Conservation (phyloP, 2,113 vertebrate species). For the Varanus komodoensis region DNA sequence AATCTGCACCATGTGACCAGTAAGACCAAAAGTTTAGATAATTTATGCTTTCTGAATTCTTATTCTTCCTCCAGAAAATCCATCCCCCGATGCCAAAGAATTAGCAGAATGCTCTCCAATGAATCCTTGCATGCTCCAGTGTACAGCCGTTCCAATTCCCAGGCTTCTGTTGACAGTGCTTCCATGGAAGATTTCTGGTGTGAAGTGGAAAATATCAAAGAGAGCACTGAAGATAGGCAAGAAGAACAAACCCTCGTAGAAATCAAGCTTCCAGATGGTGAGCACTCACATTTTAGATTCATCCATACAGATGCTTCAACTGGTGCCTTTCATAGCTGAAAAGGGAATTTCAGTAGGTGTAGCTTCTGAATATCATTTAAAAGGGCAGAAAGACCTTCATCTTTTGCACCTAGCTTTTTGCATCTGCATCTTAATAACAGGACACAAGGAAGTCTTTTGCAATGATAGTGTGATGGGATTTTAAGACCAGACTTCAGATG, state of each 20-base stretch:
- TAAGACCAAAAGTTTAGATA: not conserved
- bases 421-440: not conserved
- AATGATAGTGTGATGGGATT: not conserved
- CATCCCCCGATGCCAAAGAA: constrained; percentile 75
- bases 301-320: not conserved
- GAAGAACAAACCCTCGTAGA: constrained; percentile 78
- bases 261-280: constrained; percentile 83
- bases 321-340: too few species aligned
- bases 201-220: constrained; percentile 85
- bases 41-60: not conserved
- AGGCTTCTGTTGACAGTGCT: constrained; percentile 81
- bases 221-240: constrained; percentile 70
- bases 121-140: constrained; percentile 75
- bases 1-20: not conserved
- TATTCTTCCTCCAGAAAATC: constrained; percentile 78
- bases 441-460: not conserved
- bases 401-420: too few species aligned
- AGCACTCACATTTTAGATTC: constrained; percentile 8
- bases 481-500: not conserved
- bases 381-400: too few species aligned
- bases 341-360: too few species aligned
- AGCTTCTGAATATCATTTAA: too few species aligned
- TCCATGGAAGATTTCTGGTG: constrained; percentile 91
- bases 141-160: constrained; percentile 80
- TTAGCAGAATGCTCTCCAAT: constrained; percentile 85